phyloP scores from a whole-genome alignment of 2,113 vertebrate species.

The Ahaetulla prasina region DNA sequence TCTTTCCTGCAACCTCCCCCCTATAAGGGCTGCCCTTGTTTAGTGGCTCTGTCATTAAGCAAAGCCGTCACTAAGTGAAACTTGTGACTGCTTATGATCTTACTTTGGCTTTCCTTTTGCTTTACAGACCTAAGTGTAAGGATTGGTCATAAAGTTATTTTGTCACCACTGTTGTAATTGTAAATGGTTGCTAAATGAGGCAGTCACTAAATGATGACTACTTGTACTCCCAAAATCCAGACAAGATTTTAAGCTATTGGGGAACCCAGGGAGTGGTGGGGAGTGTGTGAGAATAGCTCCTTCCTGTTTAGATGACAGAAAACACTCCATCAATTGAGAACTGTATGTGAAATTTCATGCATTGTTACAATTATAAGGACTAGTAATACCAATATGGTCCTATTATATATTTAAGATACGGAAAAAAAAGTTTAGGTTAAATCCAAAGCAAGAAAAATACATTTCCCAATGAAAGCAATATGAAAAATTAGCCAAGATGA shows the following conservation, averaged over 20 bases:
- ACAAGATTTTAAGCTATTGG: background rate
- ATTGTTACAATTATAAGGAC: background rate
- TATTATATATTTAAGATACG: background rate
- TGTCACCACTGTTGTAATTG: background rate
- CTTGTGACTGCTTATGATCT: background rate
- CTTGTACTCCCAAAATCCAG: background rate
- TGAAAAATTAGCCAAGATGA: background rate
- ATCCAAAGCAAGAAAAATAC: background rate
- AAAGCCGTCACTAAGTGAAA: background rate
- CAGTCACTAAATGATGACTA: background rate
- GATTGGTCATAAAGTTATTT: background rate
- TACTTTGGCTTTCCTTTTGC: background rate
- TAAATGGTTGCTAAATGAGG: background rate
- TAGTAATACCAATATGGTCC: background rate
- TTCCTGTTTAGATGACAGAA: background rate
- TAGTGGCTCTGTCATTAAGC: background rate
- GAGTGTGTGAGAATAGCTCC: background rate
- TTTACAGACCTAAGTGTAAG: background rate
- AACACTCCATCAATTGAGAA: background rate
- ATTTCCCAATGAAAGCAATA: background rate
- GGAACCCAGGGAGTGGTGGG: background rate
- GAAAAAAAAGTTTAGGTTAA: no score
- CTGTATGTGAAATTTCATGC: background rate
- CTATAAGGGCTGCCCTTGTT: background rate
- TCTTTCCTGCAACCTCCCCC: background rate